phyloP scores from a whole-genome alignment of 2,113 vertebrate species.

The Serinus canaria region DNA sequence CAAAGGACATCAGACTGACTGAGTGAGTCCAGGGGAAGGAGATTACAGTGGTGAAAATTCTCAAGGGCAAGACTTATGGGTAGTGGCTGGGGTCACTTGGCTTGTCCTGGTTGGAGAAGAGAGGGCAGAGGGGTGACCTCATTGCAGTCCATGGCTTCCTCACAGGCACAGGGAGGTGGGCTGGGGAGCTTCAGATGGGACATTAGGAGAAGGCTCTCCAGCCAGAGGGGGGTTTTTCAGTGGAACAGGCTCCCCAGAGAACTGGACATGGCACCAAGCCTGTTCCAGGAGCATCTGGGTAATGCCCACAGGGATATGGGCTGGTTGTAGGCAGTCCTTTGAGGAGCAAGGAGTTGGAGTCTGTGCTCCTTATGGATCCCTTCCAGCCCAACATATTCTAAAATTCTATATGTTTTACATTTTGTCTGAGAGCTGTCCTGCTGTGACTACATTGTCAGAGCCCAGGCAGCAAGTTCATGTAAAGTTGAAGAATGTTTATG shows the following conservation, averaged over 20 bases:
- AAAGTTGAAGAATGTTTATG: not conserved
- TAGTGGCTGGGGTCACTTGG: not conserved
- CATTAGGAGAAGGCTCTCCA: not conserved
- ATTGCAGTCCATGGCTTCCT: not conserved
- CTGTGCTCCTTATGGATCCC: not conserved
- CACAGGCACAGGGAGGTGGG: too few species aligned
- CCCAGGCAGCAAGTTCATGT: not conserved
- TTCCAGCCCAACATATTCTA: not conserved
- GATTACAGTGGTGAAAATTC: not conserved
- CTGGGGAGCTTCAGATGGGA: not conserved
- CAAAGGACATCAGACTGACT: not conserved
- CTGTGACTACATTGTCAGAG: not conserved
- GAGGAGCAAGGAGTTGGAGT: not conserved
- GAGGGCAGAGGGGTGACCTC: not conserved
- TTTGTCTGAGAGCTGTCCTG: not conserved
- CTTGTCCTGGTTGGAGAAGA: not conserved
- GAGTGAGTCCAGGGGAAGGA: not conserved
- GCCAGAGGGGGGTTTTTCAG: rapidly evolving
- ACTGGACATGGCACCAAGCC: not conserved
- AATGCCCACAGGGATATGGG: not conserved
- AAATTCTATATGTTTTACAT: not conserved
- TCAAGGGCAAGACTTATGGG: not conserved
- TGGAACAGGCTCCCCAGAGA: not conserved
- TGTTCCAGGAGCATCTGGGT: not conserved
- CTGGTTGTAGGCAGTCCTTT: not conserved